Evolutionary conservation across 2,113 vertebrate genomes (phyloP).

Genomic region (Cryptotis parvus): DNA sequence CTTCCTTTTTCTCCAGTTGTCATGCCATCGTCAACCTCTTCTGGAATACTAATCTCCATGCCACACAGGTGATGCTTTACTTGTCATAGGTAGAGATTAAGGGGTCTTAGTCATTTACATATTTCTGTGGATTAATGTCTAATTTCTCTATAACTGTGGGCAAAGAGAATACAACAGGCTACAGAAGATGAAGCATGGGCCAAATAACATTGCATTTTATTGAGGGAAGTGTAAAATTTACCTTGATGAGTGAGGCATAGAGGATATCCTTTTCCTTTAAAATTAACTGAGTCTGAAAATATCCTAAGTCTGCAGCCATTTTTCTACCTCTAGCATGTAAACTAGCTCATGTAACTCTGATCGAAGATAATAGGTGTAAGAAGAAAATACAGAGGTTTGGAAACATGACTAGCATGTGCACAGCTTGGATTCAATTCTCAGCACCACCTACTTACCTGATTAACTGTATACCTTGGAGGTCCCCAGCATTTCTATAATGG

Average conservation of each 20-base stretch:
- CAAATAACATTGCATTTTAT: not conserved
- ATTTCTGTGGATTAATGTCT: constrained; percentile 35
- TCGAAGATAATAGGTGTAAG: too few species aligned
- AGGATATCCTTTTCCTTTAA: not conserved
- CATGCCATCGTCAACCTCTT: not conserved
- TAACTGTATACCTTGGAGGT: too few species aligned
- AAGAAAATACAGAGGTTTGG: too few species aligned
- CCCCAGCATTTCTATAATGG: too few species aligned
- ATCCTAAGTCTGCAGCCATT: not conserved
- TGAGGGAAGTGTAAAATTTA: not conserved
- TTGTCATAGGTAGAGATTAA: not conserved
- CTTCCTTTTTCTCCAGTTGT: not conserved
- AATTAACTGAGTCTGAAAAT: not conserved
- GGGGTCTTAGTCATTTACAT: not conserved
- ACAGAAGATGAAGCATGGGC: not conserved
- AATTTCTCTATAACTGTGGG: not conserved
- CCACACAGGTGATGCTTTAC: not conserved
- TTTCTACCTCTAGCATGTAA: not conserved
- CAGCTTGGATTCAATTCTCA: too few species aligned
- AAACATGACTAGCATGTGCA: too few species aligned
- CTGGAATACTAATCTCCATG: not conserved
- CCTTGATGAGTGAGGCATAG: not conserved
- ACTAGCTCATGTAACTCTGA: not conserved
- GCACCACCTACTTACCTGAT: too few species aligned
- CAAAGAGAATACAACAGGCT: not conserved